These are phyloP conservation scores for Crotalus helleri DNA, from an alignment of 2,113 vertebrate species.

Conservation along the genomic window DNA sequence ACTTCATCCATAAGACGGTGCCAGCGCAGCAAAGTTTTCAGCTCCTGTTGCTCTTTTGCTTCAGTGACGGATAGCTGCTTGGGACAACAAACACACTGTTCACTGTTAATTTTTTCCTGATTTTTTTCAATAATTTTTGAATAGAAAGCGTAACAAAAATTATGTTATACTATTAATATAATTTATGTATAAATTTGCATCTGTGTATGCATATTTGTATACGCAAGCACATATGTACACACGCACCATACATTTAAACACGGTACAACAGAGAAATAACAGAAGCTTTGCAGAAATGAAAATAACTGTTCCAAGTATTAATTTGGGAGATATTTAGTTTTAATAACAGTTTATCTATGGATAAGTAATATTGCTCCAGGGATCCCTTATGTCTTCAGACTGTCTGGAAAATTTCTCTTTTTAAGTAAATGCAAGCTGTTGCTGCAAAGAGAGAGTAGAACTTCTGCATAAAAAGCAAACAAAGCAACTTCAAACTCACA, in stretches of 20 bases:
- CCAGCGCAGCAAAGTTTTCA: conserved; percentile 88
- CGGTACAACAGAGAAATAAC: not conserved
- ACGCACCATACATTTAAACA: not conserved
- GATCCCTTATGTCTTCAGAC: not conserved
- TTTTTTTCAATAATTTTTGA: not conserved
- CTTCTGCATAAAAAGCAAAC: not conserved
- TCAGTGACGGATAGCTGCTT: conserved; percentile 73
- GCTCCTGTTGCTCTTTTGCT: conserved; percentile 73
- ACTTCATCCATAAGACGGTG: conserved; percentile 84
- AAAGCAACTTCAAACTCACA: not conserved
- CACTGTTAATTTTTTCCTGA: not conserved
- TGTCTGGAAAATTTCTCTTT: not conserved
- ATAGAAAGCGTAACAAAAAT: not conserved
- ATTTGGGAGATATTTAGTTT: not conserved
- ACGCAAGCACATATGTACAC: not conserved
- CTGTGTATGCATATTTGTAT: not conserved
- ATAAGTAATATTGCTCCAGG: not conserved
- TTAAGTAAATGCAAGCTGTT: not conserved
- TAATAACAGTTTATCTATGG: not conserved
- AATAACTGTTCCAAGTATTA: not conserved
- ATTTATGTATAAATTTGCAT: not conserved
- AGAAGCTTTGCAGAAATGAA: not conserved
- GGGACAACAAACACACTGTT: conserved; percentile 1
- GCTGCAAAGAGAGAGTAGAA: not conserved
- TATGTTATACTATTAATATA: not conserved